Conservation (phyloP, 2,113 vertebrate species). For the Osmerus mordax region DNA sequence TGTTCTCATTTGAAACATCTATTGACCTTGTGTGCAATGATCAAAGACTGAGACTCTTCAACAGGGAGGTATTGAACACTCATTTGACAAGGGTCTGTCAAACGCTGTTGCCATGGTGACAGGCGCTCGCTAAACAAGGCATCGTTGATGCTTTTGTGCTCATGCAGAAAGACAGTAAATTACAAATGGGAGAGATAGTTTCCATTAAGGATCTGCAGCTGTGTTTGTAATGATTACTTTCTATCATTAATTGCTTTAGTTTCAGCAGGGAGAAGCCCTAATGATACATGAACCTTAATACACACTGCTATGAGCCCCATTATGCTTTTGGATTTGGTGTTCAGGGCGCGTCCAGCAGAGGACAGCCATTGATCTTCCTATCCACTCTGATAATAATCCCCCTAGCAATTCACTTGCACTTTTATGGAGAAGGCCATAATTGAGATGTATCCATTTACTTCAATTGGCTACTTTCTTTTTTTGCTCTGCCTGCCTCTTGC, state of each 20-base stretch:
- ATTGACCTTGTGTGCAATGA: constrained; percentile 33
- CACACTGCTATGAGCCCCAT: not conserved
- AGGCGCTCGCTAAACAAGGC: constrained; percentile 23
- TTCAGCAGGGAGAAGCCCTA: constrained; percentile 20
- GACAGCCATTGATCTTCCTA: constrained; percentile 10
- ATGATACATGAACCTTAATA: constrained; percentile 1
- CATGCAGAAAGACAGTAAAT: constrained; percentile 30
- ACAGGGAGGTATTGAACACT: constrained; percentile 47
- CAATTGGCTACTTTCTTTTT: not conserved
- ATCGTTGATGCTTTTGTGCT: constrained; percentile 1
- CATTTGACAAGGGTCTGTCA: constrained; percentile 49
- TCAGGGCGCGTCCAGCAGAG: not conserved
- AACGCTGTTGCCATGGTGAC: constrained; percentile 49
- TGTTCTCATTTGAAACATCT: constrained; percentile 34
- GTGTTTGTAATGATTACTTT: constrained; percentile 19
- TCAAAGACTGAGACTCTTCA: constrained; percentile 46
- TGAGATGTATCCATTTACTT: constrained; percentile 25
- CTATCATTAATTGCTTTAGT: constrained; percentile 34
- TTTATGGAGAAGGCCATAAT: constrained; percentile 15
- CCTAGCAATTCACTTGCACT: constrained; percentile 13
- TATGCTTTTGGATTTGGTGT: constrained; percentile 1
- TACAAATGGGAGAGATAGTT: constrained; percentile 35
- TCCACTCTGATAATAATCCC: constrained; percentile 7
- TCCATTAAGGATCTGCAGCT: constrained; percentile 20
- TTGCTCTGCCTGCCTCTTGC: not conserved